Evolutionary conservation across 2,888 invertebrate species (phyloP), one percentile per base, ranked within the genome.

Genomic region (Sarcophaga subvicina): DNA sequence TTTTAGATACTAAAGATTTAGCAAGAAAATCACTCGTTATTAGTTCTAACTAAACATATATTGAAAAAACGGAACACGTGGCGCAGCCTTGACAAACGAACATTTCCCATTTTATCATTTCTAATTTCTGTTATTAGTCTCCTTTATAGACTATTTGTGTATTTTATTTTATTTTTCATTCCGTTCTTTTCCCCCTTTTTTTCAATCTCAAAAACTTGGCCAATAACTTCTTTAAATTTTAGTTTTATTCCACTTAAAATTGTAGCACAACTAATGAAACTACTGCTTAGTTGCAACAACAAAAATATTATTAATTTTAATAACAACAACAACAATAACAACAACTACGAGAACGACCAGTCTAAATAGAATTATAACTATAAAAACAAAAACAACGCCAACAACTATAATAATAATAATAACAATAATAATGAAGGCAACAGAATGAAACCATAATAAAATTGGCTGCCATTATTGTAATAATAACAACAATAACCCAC

Each of bases 401-500:
- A n/a, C 67, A 67, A 69, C 27, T 22, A 22, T 25, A 60, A 64
- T 27, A 77, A 37, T 12, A 67, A 64, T 25, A 25, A 27, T 60
- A 47, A 62, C 20, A 73, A 59, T 4, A 63, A 45, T 10, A 37
- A 37, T 37, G 37, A 37, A 37, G 37, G 37, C 63, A 79, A 70
- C 70, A 70, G 37, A 37, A 37, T 37, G 63, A 45, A 11, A 66
- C 22, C 73, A 69, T 75, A 81, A 81, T 73, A 75, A 76, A 76
- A 81, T 81, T 76, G 70, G 81, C 81, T 81, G 81, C 70, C 63
- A 81, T 71, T 82, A 82, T 70, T 49, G 81, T 64, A 63, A 76
- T 79, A 83, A 79, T 47, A 83, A 76, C 27, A 71, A 12, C 66
- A 62, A 66, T 14, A 62, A 69, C 47, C 54, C 54, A 64, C 76